Base-by-base conservation (phyloP, 92 coral and sea anemone genomes). In the Epizoanthus scotinus region DNA sequence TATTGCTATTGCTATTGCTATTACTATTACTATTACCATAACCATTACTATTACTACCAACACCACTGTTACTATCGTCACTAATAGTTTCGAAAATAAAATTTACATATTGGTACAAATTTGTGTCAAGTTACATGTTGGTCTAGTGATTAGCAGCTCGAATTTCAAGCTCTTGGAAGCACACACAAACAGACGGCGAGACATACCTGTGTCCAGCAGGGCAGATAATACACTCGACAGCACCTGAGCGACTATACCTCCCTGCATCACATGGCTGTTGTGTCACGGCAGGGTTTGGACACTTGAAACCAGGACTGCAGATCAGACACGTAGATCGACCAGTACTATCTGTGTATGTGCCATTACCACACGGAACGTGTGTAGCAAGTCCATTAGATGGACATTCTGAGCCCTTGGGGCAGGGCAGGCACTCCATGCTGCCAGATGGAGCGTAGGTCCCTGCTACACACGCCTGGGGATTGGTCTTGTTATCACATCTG, bases 391-490 rank as follows among this genome's bases (percentile, higher is more conserved):
- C 91, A 60, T 77, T 52, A 0, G 89, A 73, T 17, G 98, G 94
- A 47, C 98, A 93, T 22, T 78, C 83, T 69, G 94, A 87, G 22
- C 98, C 95, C 68, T 83, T 89, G 27, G 93, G 98, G 77, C 98
- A 93, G 0, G 56, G 10, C 47, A 78, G 58, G 29, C 98, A 93
- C 63, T 81, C 63, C 61, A 72, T 78, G 38, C 78, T 25, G 21
- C 77, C 78, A 50, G 85, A 63, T 64, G 77, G 74, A 19, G 89
- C 28, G 26, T 59, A 85, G 21, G 85, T 85, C 26, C 89, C 85
- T 71, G 77, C 83, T 40, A 52, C 21, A 71, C 89, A 85, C 34
- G 14, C 15, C 18, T 71, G 24, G 19, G 81, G 81, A 1, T 31
- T 73, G 34, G 79, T 13, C 65, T 73, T 73, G 65, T 73, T 73